Evolutionary conservation across 1,140 invertebrate species (phyloP).

Genomic region (Riptortus pedestris): DNA sequence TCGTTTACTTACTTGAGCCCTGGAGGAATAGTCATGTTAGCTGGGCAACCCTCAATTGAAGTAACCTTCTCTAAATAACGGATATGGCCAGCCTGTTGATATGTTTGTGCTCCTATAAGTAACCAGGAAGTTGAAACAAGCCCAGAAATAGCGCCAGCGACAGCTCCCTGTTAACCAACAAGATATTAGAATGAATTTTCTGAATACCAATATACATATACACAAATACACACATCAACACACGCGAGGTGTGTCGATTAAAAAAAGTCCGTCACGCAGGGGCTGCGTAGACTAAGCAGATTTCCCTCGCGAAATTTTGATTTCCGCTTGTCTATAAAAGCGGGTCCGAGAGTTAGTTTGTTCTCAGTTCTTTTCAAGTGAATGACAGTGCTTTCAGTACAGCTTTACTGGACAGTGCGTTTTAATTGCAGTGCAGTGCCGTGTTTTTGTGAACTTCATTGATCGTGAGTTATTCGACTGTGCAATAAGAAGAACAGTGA

Average conservation of each 20-base stretch:
- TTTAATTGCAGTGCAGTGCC: no score
- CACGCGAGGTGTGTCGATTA: neutral
- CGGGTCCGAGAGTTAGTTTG: neutral
- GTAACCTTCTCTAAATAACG: neutral
- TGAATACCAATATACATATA: no score
- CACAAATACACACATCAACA: neutral
- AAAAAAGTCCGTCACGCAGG: no score
- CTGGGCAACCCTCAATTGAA: conserved; percentile 24
- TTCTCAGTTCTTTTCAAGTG: no score
- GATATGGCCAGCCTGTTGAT: neutral
- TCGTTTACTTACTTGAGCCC: conserved; percentile 21
- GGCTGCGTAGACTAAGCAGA: no score
- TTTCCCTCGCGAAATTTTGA: no score
- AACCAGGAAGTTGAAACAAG: neutral
- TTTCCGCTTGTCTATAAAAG: no score
- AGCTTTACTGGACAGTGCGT: no score
- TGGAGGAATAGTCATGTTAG: conserved; percentile 14
- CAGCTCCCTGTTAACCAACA: neutral
- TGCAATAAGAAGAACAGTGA: no score
- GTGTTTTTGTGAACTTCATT: no score
- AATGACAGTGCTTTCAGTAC: no score
- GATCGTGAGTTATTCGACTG: no score
- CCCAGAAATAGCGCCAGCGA: neutral
- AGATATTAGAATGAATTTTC: neutral
- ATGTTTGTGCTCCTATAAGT: neutral